Percentiles rank a stretch among this genome's conserved stretches.
These are phyloP conservation scores for Euleptes europaea DNA, from an alignment of 2,113 vertebrate genomes.

Conservation along the genomic window DNA sequence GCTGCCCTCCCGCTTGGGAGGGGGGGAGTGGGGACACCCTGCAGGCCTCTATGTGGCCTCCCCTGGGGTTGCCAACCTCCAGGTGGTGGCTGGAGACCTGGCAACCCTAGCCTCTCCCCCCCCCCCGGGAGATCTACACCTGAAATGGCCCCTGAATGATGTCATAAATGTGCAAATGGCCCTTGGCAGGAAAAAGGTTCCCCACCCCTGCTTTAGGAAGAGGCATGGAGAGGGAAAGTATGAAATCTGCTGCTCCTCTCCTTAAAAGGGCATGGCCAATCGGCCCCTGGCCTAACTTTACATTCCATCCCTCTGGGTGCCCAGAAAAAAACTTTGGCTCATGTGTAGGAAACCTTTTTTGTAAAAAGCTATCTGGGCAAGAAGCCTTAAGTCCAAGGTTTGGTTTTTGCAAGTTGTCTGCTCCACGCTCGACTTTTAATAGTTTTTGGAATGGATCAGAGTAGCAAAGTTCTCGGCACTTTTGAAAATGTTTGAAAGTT, in stretches of 20 bases:
- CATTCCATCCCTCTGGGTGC: not conserved
- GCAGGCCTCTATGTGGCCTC: too few relatives aligned
- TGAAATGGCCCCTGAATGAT: too few relatives aligned
- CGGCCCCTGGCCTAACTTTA: not conserved
- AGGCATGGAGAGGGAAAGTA: not conserved
- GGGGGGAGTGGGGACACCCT: too few relatives aligned
- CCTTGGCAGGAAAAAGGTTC: too few relatives aligned
- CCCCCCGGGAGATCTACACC: too few relatives aligned
- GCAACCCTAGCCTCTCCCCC: too few relatives aligned
- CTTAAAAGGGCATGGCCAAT: slow-evolving; percentile 49
- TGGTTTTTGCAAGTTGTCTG: not conserved
- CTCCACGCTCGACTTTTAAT: not conserved
- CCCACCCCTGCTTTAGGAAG: too few relatives aligned
- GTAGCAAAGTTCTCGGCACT: not conserved
- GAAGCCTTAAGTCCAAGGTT: not conserved
- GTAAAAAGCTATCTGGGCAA: not conserved
- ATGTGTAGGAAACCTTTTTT: not conserved
- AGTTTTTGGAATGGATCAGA: not conserved
- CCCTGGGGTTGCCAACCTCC: too few relatives aligned
- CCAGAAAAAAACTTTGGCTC: not conserved
- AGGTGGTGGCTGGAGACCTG: too few relatives aligned
- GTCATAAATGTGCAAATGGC: too few relatives aligned
- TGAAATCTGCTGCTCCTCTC: slow-evolving; percentile 35
- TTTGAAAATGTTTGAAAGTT: not conserved
- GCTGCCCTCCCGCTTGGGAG: too few relatives aligned